Percentiles rank a stretch among this genome's conserved stretches.
These are phyloP conservation scores for Epizoanthus scotinus DNA, from an alignment of 92 coral and sea anemone species.

Conservation along the genomic window DNA sequence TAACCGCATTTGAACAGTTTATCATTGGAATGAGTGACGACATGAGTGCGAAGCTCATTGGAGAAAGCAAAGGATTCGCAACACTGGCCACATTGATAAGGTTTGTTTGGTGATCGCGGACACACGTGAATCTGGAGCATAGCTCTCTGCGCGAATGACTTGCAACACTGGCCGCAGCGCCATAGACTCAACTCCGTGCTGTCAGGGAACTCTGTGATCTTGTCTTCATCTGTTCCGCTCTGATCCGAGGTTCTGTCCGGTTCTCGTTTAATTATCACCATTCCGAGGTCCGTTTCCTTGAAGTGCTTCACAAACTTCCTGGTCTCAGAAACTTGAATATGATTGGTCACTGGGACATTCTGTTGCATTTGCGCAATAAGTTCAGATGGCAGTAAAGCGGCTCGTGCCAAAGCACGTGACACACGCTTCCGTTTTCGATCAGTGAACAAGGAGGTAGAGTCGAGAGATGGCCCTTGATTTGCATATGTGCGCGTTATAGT, in stretches of 20 bases:
- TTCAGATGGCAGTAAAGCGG: neutral
- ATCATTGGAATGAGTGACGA: slow-evolving; percentile 90
- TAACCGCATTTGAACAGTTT: slow-evolving; percentile 98
- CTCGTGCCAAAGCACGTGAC: neutral
- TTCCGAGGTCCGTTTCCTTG: neutral
- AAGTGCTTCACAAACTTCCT: neutral
- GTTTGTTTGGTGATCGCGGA: slow-evolving; percentile 68
- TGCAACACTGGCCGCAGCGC: slow-evolving; percentile 91
- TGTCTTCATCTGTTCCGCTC: neutral
- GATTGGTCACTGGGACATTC: neutral
- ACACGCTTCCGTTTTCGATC: slow-evolving; percentile 31
- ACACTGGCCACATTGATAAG: slow-evolving; percentile 94
- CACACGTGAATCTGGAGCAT: slow-evolving; percentile 88
- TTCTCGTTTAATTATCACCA: slow-evolving; percentile 14
- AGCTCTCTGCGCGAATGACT: slow-evolving; percentile 85
- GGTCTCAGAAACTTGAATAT: slow-evolving; percentile 1
- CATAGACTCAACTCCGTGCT: slow-evolving; percentile 68
- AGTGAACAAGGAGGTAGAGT: neutral
- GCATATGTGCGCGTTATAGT: neutral
- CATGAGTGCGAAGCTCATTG: slow-evolving; percentile 95
- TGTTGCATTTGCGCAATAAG: slow-evolving; percentile 22
- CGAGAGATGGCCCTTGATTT: neutral
- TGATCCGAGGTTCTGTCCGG: neutral
- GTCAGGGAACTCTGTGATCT: slow-evolving; percentile 25
- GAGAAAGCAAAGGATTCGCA: slow-evolving; percentile 74